Percentiles rank a stretch among this genome's conserved stretches.
These are phyloP conservation scores for Anneissia japonica DNA, from an alignment of 35 echinoderm and acorn worm genomes.

Conservation along the genomic window DNA sequence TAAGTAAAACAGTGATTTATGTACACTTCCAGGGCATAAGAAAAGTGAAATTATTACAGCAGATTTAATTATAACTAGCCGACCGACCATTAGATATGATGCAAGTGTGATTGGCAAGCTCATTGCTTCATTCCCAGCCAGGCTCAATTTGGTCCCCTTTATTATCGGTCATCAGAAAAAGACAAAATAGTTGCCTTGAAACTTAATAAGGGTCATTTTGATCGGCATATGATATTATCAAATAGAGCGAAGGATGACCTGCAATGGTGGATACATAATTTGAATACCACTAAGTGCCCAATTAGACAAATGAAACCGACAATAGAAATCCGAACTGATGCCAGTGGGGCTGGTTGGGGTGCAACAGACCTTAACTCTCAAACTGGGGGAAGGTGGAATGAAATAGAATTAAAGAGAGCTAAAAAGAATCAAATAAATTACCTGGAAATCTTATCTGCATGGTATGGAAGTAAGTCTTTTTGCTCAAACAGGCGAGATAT, in stretches of 20 bases:
- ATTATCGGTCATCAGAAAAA: constrained; percentile 17
- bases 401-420: not conserved
- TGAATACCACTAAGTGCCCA: too few species aligned
- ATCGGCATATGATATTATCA: too few species aligned
- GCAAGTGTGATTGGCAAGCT: too few species aligned
- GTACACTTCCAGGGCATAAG: too few species aligned
- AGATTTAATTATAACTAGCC: not conserved
- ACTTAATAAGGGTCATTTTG: not conserved
- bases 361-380: not conserved
- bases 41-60: too few species aligned
- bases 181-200: not conserved
- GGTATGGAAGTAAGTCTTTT: not conserved
- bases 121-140: too few species aligned
- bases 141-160: not conserved
- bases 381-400: not conserved
- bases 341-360: constrained; percentile 13
- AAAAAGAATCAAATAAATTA: constrained; percentile 13
- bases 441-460: not conserved
- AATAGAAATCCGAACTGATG: not conserved
- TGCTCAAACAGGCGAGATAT: not conserved
- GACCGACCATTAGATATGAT: too few species aligned
- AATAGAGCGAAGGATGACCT: too few species aligned
- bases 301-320: not conserved
- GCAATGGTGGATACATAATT: too few species aligned
- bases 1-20: too few species aligned